Conservation (phyloP, 2,113 vertebrate species). For the Phodopus roborovskii region DNA sequence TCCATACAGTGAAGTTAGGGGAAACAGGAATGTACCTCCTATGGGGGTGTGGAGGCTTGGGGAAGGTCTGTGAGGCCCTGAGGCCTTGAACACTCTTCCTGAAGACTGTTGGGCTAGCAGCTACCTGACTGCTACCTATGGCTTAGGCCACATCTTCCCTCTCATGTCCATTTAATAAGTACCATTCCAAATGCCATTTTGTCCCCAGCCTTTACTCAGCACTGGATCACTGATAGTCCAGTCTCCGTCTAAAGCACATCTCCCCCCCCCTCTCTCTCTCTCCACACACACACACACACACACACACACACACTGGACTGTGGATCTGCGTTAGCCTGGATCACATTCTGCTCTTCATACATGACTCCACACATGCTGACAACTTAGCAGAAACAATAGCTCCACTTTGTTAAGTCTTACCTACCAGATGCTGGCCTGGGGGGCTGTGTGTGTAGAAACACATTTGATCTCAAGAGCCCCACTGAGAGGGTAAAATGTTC, state of each 20-base stretch:
- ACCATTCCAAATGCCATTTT: accelerated
- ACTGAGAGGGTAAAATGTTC: accelerated
- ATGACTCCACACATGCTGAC: neutral
- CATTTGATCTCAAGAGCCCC: neutral
- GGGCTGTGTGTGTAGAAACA: neutral
- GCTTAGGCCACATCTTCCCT: neutral
- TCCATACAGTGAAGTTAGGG: neutral
- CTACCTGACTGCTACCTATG: neutral
- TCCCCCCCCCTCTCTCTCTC: neutral
- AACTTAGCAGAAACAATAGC: neutral
- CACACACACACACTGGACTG: neutral
- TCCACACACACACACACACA: neutral
- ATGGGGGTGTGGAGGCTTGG: neutral
- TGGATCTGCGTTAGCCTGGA: neutral
- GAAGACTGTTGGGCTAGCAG: neutral
- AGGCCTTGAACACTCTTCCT: accelerated
- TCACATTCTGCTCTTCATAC: neutral
- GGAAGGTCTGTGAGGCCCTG: neutral
- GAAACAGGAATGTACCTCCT: neutral
- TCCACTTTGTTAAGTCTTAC: neutral
- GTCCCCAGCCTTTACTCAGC: neutral
- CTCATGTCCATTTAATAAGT: neutral
- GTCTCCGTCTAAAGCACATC: neutral
- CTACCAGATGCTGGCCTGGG: neutral
- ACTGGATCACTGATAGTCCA: neutral